Base-by-base conservation (phyloP, 2,888 invertebrate genomes). In the Callyntrura guangdongensis region DNA sequence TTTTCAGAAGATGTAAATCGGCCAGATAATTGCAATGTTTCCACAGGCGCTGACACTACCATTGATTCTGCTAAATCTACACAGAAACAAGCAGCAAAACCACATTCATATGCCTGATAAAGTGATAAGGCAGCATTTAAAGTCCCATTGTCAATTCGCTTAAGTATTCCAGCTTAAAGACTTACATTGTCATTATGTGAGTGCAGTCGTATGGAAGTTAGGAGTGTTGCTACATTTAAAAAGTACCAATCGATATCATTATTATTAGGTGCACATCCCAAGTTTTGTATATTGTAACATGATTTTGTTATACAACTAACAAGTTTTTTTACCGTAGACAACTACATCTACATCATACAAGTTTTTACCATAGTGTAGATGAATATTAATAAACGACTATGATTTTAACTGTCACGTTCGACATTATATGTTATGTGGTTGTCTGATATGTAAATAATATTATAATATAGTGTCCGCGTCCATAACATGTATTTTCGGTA, bases 1-100 rank as follows among this genome's bases (percentile, higher is more conserved):
- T 94, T 94, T 85, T 94, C 94, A n/a, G 94, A 94, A 91, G 94
- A 94, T 49, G 89, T 91, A 22, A 92, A 93, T 79, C 72, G 77
- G 11, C 79, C 90, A 27, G 49, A 89, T 36, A 45, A 83, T n/a
- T 64, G 61, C 36, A 83, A 27, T 27, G 67, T 12, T 83, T 64
- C 64, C 0, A 59, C 22, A 17, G 64, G 25, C 8, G 17, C 56
- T n/a, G 45, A 8, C 6, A 59, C 59, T 17, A 20, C 17, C 3
- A n/a, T 27, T n/a, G 17, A 27, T 17, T 59, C 67, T 25, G 17
- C 36, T 14, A 36, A 27, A 67, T 22, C 61, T 61, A 36, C 14
- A 9, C 3, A 56, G 27, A 3, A 22, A 56, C 56, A 67, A 27
- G 0, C 67, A 27, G 14, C 74, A 74, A 74, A 47, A 17, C 11